These are phyloP conservation scores for Drosophila fulvimacula DNA, from an alignment of 2,888 invertebrate species.

Conservation along the genomic window DNA sequence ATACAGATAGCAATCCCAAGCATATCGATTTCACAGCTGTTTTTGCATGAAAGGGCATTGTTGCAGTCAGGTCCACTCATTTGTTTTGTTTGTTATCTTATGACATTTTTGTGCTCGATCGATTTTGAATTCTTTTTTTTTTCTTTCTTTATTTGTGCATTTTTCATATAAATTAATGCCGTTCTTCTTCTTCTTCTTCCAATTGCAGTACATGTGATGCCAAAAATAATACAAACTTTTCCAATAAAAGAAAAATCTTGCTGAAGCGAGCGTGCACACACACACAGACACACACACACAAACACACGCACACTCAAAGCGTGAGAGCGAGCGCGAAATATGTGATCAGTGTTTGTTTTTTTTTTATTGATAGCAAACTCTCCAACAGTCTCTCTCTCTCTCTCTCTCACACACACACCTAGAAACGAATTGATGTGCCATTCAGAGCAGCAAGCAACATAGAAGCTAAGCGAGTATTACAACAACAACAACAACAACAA, in stretches of 20 bases:
- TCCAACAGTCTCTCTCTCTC: constrained; percentile 24
- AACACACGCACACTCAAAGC: constrained; percentile 13
- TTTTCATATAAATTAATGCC: constrained; percentile 24
- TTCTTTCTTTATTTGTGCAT: constrained; percentile 13
- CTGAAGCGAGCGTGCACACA: constrained; percentile 9
- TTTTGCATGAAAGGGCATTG: neutral
- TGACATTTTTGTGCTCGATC: constrained; percentile 10
- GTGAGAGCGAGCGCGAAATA: constrained; percentile 37
- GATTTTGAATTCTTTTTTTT: neutral
- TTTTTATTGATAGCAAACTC: constrained; percentile 38
- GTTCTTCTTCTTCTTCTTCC: constrained; percentile 8
- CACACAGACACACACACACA: constrained; percentile 17
- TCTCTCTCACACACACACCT: constrained; percentile 1
- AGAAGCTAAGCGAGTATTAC: constrained; percentile 82
- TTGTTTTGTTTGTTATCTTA: neutral
- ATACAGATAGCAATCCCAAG: neutral
- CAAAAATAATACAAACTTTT: constrained; percentile 44
- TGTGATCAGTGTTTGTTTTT: constrained; percentile 39
- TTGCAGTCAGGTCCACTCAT: neutral
- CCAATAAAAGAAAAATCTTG: constrained; percentile 28
- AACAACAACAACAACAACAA: constrained; percentile 35
- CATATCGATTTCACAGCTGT: neutral
- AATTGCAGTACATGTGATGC: constrained; percentile 70
- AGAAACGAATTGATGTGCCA: constrained; percentile 69
- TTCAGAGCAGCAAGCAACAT: constrained; percentile 64